Base-by-base conservation (phyloP, 2,797 vertebrate genomes). In the Tiaroga cobitis region DNA sequence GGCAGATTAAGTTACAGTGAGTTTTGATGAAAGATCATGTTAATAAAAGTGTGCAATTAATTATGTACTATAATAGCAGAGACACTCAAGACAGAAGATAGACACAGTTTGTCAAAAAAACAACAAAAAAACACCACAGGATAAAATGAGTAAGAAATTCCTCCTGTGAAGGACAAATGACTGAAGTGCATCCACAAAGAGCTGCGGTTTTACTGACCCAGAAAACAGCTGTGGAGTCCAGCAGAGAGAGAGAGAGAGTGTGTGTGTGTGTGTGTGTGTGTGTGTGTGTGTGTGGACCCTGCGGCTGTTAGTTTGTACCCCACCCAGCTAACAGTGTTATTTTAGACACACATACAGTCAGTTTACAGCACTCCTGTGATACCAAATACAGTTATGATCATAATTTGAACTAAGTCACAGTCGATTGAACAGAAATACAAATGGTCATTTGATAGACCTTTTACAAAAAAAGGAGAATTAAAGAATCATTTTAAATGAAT, bases 211-310 rank as follows among this genome's bases (percentile, higher is more conserved):
- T 0, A 51, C 79, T 81, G 67, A 41, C 51, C 68, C n/a, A 13
- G 75, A 63, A 39, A 82, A 63, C 81, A 82, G 81, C 81, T 74
- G 81, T 32, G 56, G 26, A 26, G n/a, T 61, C 56, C 56, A 59
- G 56, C 56, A n/a, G 46, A 19, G 72, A 21, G 43, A 34, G 72
- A 21, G 43, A 11, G 43, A 21, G 26, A 19, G 70, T 73, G 24
- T 46, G n/a, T 72, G 19, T 67, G 32, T 37, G 65, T 68, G 65
- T 37, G 32, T 9, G 29, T 67, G 43, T 54, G 24, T 61, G 56
- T 26, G 56, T 26, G 56, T 26, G 51, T 21, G 51, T 21, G 59
- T 15, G 65, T 9, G 34, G 29, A 10, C 8, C n/a, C 11, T 24
- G 67, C 67, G 80, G 79, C 79, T 81, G 79, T 69, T 54, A 3